Base-by-base conservation (phyloP, 2,797 vertebrate genomes). In the Betta splendens region DNA sequence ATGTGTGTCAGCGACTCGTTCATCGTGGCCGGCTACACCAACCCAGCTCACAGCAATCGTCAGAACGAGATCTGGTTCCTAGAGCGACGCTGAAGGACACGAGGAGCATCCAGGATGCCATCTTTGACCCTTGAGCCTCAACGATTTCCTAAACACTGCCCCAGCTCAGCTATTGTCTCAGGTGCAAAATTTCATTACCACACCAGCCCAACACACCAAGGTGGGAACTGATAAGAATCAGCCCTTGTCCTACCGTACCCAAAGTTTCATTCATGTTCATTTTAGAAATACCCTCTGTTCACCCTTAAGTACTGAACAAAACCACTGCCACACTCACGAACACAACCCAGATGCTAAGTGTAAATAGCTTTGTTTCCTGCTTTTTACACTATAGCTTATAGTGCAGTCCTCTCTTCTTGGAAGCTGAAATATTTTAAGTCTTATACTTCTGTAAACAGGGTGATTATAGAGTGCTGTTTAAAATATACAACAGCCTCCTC, bases 21-120 rank as follows among this genome's bases (percentile, higher is more conserved):
- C 85, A 94, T 96, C 9, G 89, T 97, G 22, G 95, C 95, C 0
- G 92, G 93, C 57, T 96, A 95, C 78, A 95, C 93, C 26, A 96
- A 95, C 75, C 95, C 95, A 0, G 94, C 95, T 1, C 93, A 93
- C 23, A 84, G 80, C 75, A 81, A 91, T 57, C 92, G 93, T 9
- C 90, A 90, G 51, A 95, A 95, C 2, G 94, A 96, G 86, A 93
- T 97, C 71, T 96, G 95, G 94, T 95, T 96, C 80, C 80, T 95
- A 0, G 91, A 95, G 73, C 85, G 85, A 6, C 87, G 42, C 1
- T 94, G 88, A 91, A 12, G n/a, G 11, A 45, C 1, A 0, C 33
- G 11, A 23, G 22, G 26, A 48, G 11, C 4, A 13, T 28, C 13
- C 56, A 29, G 28, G 32, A 17, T 50, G 42, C 40, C 31, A 38